phyloP scores from a whole-genome alignment of 2,113 vertebrate species.

The Anthoscopus minutus region DNA sequence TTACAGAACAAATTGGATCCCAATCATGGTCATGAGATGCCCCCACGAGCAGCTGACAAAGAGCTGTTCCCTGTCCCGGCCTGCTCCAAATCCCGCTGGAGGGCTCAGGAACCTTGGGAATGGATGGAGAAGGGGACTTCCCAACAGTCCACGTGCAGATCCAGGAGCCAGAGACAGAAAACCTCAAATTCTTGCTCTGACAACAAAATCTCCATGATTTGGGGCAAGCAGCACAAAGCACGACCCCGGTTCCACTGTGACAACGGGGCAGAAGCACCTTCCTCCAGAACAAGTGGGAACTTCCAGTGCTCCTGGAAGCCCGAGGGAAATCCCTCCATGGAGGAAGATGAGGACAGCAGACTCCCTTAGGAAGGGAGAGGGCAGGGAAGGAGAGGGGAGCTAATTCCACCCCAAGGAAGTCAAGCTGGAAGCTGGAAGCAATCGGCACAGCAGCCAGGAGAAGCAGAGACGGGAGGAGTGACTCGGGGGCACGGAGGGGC shows the following conservation, averaged over 20 bases:
- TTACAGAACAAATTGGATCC: neutral
- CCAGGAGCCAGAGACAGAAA: neutral
- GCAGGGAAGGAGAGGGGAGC: neutral
- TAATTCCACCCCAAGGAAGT: neutral
- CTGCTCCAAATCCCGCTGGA: neutral
- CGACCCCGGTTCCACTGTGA: accelerated
- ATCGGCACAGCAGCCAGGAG: neutral
- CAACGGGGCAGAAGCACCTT: neutral
- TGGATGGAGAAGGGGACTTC: neutral
- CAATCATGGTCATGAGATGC: neutral
- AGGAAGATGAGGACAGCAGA: neutral
- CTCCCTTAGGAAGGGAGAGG: neutral
- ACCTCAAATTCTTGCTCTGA: neutral
- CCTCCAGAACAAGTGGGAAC: neutral
- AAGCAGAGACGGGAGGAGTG: neutral
- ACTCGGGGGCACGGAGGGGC: neutral
- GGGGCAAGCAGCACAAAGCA: neutral
- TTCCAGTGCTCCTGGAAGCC: neutral
- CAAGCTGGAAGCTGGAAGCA: neutral
- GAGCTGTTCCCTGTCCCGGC: neutral
- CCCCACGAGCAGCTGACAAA: neutral
- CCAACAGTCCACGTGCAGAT: neutral
- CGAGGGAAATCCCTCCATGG: neutral
- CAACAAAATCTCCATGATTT: neutral
- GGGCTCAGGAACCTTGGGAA: neutral